Conservation (phyloP, 2,888 invertebrate genomes). For the Tiliacea citrago region DNA sequence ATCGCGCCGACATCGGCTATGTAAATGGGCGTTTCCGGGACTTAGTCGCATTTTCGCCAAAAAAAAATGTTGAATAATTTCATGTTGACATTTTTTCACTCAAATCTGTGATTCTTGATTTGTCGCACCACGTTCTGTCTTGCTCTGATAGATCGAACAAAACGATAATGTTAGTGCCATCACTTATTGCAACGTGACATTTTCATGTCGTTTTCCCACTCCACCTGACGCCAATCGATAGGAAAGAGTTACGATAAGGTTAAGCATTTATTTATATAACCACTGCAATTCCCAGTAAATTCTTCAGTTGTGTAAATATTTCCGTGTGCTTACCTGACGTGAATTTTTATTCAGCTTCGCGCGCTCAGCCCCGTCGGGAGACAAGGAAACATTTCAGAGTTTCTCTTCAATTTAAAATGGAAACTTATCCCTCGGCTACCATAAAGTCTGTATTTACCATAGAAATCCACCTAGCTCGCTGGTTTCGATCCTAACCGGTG, state of each 20-base stretch:
- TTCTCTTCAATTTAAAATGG: conserved; percentile 90
- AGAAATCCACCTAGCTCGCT: conserved; percentile 87
- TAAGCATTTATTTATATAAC: conserved; percentile 77
- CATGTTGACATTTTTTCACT: conserved; percentile 72
- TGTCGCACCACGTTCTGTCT: conserved; percentile 12
- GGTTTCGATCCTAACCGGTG: conserved; percentile 87
- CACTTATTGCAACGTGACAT: conserved; percentile 11
- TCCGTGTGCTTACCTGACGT: conserved; percentile 83
- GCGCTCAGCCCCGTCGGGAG: conserved; percentile 82
- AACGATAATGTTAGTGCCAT: neutral
- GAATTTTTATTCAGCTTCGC: conserved; percentile 87
- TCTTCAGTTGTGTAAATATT: conserved; percentile 86
- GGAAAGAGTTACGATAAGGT: conserved; percentile 64
- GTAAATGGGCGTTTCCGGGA: conserved; percentile 90
- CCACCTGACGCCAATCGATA: conserved; percentile 59
- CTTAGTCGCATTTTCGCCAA: conserved; percentile 86
- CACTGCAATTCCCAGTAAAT: conserved; percentile 75
- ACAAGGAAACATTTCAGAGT: conserved; percentile 88
- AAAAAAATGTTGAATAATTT: conserved; percentile 81
- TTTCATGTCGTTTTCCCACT: conserved; percentile 26
- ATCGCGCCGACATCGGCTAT: conserved; percentile 90
- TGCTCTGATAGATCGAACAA: neutral
- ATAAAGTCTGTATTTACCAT: conserved; percentile 90
- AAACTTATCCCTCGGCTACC: conserved; percentile 89
- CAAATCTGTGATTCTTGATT: conserved; percentile 65